phyloP scores from a whole-genome alignment of 2,888 invertebrate species.

The Hetaerina titia region DNA sequence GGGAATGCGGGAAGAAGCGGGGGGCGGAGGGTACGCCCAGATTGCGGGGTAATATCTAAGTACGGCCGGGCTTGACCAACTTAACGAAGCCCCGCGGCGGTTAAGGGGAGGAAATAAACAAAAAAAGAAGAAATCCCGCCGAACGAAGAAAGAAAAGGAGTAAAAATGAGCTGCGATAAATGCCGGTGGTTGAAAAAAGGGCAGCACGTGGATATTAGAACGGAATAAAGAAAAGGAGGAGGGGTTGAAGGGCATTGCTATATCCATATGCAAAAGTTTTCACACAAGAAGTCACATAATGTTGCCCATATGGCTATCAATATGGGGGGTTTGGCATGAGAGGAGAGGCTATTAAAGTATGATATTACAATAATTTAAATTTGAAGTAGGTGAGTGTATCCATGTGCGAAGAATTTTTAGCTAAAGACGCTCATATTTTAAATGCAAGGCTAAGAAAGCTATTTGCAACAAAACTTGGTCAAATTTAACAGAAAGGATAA shows the following conservation, averaged over 20 bases:
- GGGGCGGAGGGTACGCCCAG: background rate
- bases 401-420: too few species aligned
- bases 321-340: too few species aligned
- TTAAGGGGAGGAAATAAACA: background rate
- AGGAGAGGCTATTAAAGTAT: too few species aligned
- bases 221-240: background rate
- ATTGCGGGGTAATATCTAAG: conserved; percentile 14
- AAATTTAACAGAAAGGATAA: too few species aligned
- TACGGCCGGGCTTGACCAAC: conserved; percentile 18
- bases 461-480: too few species aligned
- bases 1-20: background rate
- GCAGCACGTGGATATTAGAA: background rate
- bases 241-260: background rate
- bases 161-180: background rate
- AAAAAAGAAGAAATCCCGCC: background rate
- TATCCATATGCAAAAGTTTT: too few species aligned
- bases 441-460: too few species aligned
- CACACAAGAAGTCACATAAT: too few species aligned
- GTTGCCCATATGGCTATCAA: too few species aligned
- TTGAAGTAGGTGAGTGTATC: too few species aligned
- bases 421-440: too few species aligned
- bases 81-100: conserved; percentile 18
- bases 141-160: background rate
- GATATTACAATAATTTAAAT: too few species aligned
- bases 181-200: background rate